These are phyloP conservation scores for Chrysocyon brachyurus DNA, from an alignment of 2,797 vertebrate species.

Conservation along the genomic window DNA sequence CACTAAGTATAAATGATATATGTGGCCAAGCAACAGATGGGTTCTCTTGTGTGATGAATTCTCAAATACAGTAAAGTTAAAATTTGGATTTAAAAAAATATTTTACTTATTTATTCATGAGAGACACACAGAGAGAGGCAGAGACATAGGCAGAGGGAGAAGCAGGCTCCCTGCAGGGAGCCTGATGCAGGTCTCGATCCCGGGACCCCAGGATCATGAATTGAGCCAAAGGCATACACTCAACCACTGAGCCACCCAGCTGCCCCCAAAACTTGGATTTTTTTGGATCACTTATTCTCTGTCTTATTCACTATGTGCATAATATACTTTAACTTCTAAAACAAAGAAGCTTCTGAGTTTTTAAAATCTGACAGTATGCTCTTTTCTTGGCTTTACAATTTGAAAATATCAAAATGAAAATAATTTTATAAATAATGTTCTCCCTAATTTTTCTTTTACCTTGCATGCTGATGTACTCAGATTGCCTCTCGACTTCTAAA, in stretches of 20 bases:
- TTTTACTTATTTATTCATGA: too few relatives aligned
- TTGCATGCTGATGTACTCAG: neutral
- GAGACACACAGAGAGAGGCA: too few relatives aligned
- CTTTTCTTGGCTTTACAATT: neutral
- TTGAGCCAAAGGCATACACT: too few relatives aligned
- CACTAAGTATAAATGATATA: neutral
- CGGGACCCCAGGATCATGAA: too few relatives aligned
- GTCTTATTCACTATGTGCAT: neutral
- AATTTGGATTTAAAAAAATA: neutral
- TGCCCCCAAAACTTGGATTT: neutral
- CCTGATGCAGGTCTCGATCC: too few relatives aligned
- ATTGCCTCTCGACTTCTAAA: conserved; percentile 1
- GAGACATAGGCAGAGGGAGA: too few relatives aligned
- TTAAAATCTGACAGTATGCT: neutral
- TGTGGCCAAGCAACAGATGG: neutral
- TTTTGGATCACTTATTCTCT: neutral
- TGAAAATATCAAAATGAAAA: conserved; percentile 24
- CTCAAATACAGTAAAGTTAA: neutral
- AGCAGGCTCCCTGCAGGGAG: too few relatives aligned
- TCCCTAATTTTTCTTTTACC: neutral
- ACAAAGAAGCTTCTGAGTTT: neutral
- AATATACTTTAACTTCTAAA: neutral
- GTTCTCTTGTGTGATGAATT: neutral
- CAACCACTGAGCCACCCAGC: too few relatives aligned
- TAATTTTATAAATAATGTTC: neutral